A percentile compares a stretch with the other conserved stretches of the same genome.
Conservation (phyloP, 92 coral and sea anemone genomes). For the Pocillopora grandis region DNA sequence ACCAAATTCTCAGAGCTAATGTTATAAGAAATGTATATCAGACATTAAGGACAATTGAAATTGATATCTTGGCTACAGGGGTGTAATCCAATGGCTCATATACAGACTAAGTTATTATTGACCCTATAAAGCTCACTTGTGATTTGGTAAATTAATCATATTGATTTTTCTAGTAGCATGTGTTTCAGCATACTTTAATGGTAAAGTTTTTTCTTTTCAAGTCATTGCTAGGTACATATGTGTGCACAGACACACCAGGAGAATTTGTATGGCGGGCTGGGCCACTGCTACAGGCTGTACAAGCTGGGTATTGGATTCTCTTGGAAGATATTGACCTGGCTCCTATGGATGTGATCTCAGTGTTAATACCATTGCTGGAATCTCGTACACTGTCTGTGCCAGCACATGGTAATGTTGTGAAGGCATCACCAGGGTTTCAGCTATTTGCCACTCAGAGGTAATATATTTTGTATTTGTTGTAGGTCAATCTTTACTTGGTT, state of each 20-base stretch:
- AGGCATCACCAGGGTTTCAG: slow-evolving; percentile 93
- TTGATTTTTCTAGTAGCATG: too few species aligned
- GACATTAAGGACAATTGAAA: too few species aligned
- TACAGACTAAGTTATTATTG: too few species aligned
- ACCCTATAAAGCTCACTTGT: too few species aligned
- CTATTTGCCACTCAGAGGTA: slow-evolving; percentile 98
- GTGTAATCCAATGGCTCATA: too few species aligned
- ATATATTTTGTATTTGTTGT: not conserved
- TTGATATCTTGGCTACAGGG: too few species aligned
- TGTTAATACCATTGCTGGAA: slow-evolving; percentile 90
- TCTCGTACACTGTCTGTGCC: slow-evolving; percentile 86
- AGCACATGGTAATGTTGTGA: slow-evolving; percentile 89
- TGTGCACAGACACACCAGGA: slow-evolving; percentile 94
- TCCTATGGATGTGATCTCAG: slow-evolving; percentile 95
- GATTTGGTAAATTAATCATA: not conserved
- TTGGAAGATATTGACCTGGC: slow-evolving; percentile 96
- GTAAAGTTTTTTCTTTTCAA: slow-evolving; percentile 13
- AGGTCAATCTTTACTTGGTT: not conserved
- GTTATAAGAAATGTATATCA: too few species aligned
- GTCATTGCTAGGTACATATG: slow-evolving; percentile 91
- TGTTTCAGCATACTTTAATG: too few species aligned
- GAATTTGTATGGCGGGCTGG: slow-evolving; percentile 98
- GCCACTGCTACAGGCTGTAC: slow-evolving; percentile 82
- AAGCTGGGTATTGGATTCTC: slow-evolving; percentile 90
- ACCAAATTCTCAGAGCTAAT: too few species aligned